Base-by-base conservation (phyloP, 2,888 invertebrate genomes). In the Therioaphis trifolii region DNA sequence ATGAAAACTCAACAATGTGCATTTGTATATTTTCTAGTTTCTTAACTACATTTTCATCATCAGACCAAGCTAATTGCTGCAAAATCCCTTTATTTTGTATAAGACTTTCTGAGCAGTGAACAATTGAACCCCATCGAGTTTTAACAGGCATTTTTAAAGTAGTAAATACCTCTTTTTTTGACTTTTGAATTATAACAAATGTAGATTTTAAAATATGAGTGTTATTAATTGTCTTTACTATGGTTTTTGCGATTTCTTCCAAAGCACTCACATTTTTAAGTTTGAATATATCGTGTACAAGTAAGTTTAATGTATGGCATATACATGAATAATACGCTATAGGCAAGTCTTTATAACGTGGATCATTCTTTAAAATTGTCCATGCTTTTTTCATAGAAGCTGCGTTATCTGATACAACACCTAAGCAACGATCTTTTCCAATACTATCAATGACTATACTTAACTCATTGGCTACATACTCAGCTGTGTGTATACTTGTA, bases 331-430 rank as follows among this genome's bases (percentile, higher is more conserved):
- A 66, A 66, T 35, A 66, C 0, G 35, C 66, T 35, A 66, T 66
- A 35, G 63, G 63, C 35, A 66, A 66, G 35, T 66, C 35, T 66
- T 66, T 66, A 35, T 66, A 66, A 66, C 35, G 35, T 29, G n/a
- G n/a, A 35, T 66, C 35, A 35, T 40, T 66, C 12, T 66, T 29
- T 66, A 66, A 66, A 66, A 66, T 29, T 21, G 35, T n/a, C 35
- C 35, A 46, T 14, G 77, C 43, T 63, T 77, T 77, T 43, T 77
- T 63, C 29, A 77, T 61, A 77, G 63, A 66, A 21, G 35, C 15
- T 24, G 49, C 49, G 21, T 66, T 77, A 63, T 77, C 49, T 5
- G 63, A 27, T 14, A 77, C 49, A 46, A 77, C 24, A 15, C 43
- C 35, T 43, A 49, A 27, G 29, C 61, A 77, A n/a, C 49, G 18